phyloP scores from a whole-genome alignment of 1,140 invertebrate genomes.

The Hycleus phaleratus region DNA sequence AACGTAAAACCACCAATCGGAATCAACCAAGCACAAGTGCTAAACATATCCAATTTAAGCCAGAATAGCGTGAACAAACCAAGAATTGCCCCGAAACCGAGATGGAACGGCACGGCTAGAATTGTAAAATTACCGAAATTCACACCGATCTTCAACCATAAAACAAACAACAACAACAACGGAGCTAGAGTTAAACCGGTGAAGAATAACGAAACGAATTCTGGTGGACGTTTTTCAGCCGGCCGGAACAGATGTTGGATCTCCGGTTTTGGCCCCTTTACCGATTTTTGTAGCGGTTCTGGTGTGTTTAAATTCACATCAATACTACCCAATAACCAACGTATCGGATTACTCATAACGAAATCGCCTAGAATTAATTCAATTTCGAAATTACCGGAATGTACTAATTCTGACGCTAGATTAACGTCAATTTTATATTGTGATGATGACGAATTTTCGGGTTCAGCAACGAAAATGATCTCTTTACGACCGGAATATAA shows the following conservation, averaged over 20 bases:
- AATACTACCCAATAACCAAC: conserved; percentile 75
- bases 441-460: conserved; percentile 49
- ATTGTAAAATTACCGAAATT: conserved; percentile 82
- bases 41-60: conserved; percentile 91
- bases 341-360: conserved; percentile 79
- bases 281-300: conserved; percentile 36
- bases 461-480: conserved; percentile 88
- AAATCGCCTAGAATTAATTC: conserved; percentile 87
- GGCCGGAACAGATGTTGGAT: conserved; percentile 89
- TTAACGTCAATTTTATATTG: conserved; percentile 78
- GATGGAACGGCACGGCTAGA: conserved; percentile 79
- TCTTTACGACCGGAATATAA: conserved; percentile 66
- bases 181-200: conserved; percentile 77
- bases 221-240: conserved; percentile 84
- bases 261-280: conserved; percentile 64
- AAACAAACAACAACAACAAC: conserved; percentile 70
- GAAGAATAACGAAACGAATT: conserved; percentile 82
- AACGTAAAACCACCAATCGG: conserved; percentile 80
- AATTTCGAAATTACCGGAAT: conserved; percentile 74
- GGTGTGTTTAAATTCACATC: conserved; percentile 61
- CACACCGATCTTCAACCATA: conserved; percentile 84
- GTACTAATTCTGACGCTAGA: conserved; percentile 67
- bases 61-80: conserved; percentile 84
- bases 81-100: conserved; percentile 75
- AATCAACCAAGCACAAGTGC: conserved; percentile 83